phyloP scores from a whole-genome alignment of 2,113 vertebrate genomes.

The Elephas maximus region DNA sequence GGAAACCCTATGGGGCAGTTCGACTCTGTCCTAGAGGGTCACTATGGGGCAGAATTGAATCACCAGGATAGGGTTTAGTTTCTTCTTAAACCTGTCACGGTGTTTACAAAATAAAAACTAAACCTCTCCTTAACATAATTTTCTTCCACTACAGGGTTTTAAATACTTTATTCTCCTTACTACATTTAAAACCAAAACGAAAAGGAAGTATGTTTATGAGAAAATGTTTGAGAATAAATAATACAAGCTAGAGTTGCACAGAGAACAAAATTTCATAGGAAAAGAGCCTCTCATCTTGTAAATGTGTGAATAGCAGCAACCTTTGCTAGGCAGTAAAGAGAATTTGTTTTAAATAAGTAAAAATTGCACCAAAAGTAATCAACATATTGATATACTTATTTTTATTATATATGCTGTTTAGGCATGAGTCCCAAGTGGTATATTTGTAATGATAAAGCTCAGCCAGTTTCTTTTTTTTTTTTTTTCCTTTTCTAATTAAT shows the following conservation, averaged over 20 bases:
- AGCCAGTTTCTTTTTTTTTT: not conserved
- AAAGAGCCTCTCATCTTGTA: not conserved
- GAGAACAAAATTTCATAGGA: not conserved
- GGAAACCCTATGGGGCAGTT: no score
- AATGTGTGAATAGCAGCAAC: not conserved
- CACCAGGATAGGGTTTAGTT: no score
- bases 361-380: not conserved
- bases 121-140: not conserved
- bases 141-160: not conserved
- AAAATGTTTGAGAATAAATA: not conserved
- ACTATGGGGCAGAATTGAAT: no score
- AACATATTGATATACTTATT: not conserved
- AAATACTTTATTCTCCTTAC: not conserved
- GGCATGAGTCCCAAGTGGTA: not conserved
- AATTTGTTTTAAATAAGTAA: not conserved
- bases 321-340: not conserved
- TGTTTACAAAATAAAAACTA: not conserved
- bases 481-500: not conserved
- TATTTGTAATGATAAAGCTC: slow-evolving; percentile 41
- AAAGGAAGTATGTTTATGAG: not conserved
- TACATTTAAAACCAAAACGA: not conserved
- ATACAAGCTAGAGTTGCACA: not conserved
- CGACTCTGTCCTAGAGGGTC: no score
- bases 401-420: slow-evolving; percentile 14
- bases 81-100: not conserved